Evolutionary conservation across 2,888 invertebrate species (phyloP).

Genomic region (Melieria omissa): DNA sequence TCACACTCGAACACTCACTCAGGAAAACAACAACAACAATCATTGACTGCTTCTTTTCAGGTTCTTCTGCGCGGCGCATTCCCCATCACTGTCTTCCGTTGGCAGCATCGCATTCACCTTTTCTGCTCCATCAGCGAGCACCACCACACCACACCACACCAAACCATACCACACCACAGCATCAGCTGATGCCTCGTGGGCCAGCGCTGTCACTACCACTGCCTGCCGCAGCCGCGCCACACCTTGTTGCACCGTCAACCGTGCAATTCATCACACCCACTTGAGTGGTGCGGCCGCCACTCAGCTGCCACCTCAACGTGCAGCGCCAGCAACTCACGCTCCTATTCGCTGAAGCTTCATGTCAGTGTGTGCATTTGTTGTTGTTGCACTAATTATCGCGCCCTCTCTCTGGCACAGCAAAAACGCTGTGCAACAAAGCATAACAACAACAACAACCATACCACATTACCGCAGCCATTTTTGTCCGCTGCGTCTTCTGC

Average conservation of each 20-base stretch:
- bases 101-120: not conserved
- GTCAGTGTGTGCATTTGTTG: constrained; percentile 19
- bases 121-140: not conserved
- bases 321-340: constrained; percentile 8
- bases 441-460: constrained; percentile 30
- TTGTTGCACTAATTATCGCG: constrained; percentile 43
- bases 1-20: no score
- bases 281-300: constrained; percentile 10
- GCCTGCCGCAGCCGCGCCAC: not conserved
- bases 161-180: no score
- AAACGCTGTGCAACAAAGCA: no score
- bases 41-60: no score
- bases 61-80: no score
- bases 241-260: not conserved
- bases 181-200: no score
- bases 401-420: constrained; percentile 47
- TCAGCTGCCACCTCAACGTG: constrained; percentile 23
- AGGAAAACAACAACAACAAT: no score
- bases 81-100: no score
- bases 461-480: constrained; percentile 60
- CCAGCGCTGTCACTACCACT: no score
- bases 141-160: no score
- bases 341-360: constrained; percentile 12
- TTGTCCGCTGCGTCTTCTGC: constrained; percentile 14
- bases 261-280: constrained; percentile 18